Conservation (phyloP, 2,888 invertebrate species). For the Mimumesa dahlbomi region DNA sequence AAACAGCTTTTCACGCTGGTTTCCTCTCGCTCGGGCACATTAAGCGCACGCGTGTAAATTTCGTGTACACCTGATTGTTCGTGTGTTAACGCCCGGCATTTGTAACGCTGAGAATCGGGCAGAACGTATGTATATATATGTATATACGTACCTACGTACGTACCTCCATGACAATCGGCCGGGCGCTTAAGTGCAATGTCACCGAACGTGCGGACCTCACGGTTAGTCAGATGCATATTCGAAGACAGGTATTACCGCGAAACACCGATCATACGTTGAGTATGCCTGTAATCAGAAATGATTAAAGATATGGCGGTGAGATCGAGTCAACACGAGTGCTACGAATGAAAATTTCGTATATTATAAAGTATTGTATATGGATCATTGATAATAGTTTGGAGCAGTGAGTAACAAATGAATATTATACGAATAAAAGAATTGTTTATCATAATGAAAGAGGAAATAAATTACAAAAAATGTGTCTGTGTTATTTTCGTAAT, state of each 20-base stretch:
- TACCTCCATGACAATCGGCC: conserved; percentile 54
- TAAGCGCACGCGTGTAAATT: conserved; percentile 65
- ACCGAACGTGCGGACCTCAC: conserved; percentile 14
- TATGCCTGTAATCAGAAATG: no score
- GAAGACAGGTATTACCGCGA: conserved; percentile 6
- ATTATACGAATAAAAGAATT: no score
- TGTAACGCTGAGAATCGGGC: conserved; percentile 26
- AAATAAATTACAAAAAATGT: no score
- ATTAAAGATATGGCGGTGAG: no score
- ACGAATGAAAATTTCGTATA: no score
- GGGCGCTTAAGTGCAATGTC: conserved; percentile 32
- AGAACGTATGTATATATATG: conserved; percentile 1
- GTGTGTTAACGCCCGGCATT: conserved; percentile 54
- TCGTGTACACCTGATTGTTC: conserved; percentile 63
- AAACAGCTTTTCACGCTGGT: conserved; percentile 64
- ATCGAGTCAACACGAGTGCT: no score
- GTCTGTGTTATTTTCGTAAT: no score
- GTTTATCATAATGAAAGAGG: no score
- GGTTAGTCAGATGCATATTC: conserved; percentile 27
- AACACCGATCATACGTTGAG: no score
- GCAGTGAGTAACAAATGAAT: no score
- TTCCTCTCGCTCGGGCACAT: conserved; percentile 55
- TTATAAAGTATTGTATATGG: no score
- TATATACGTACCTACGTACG: conserved; percentile 3
- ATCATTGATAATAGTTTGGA: no score